A percentile compares a stretch with the other conserved stretches of the same genome.
phyloP scores from a whole-genome alignment of 2,797 vertebrate genomes.

The Chelidonichthys spinosus region DNA sequence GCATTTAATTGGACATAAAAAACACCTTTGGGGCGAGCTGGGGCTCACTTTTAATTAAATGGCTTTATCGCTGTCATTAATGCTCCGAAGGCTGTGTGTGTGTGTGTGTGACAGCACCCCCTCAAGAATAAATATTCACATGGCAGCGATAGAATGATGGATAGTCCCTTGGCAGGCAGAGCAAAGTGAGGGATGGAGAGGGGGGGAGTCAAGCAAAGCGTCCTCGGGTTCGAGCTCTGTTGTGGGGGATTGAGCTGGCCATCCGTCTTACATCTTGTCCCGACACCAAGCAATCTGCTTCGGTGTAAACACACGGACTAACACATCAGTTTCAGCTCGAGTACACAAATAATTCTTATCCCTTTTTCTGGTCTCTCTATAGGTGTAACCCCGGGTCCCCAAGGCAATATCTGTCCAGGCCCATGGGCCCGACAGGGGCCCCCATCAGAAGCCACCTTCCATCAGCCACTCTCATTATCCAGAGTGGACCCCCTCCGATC shows the following conservation, averaged over 20 bases:
- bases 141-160: conserved; percentile 55
- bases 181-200: conserved; percentile 20
- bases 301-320: conserved; percentile 28
- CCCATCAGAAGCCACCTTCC: conserved; percentile 61
- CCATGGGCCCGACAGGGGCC: conserved; percentile 52
- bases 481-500: conserved; percentile 82
- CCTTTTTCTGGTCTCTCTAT: conserved; percentile 25
- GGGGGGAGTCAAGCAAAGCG: conserved; percentile 24
- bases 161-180: conserved; percentile 56
- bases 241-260: conserved; percentile 67
- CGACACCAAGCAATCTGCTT: conserved; percentile 65
- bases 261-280: conserved; percentile 65
- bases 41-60: conserved; percentile 74
- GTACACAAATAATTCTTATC: conserved; percentile 39
- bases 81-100: conserved; percentile 38
- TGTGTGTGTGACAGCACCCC: conserved; percentile 42
- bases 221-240: conserved; percentile 60
- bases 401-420: conserved; percentile 58
- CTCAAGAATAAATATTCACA: conserved; percentile 68
- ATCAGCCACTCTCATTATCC: conserved; percentile 81
- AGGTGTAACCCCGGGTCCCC: conserved; percentile 28
- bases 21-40: conserved; percentile 55
- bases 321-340: conserved; percentile 30
- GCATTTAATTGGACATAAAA: conserved; percentile 70
- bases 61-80: conserved; percentile 66